A percentile compares a stretch with the other conserved stretches of the same genome.
phyloP scores from a whole-genome alignment of 2,113 vertebrate species.

The Cariama cristata region DNA sequence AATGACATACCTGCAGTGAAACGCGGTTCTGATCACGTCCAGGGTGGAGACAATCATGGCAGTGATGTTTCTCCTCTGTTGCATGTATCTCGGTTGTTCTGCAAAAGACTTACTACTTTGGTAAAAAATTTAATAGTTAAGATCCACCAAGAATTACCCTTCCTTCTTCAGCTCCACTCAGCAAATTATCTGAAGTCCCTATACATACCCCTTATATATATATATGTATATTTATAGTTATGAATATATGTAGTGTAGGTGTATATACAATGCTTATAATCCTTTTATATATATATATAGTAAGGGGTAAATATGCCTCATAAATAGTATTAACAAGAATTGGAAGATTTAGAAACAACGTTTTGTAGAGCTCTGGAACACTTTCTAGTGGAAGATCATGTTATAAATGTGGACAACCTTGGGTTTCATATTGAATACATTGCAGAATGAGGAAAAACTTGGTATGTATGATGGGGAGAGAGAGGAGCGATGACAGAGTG shows the following conservation, averaged over 20 bases:
- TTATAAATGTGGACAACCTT: neutral
- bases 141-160: neutral
- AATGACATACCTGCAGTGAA: neutral
- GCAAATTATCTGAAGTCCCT: neutral
- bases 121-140: neutral
- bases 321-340: neutral
- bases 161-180: neutral
- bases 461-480: neutral
- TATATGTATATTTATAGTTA: neutral
- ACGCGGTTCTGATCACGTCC: neutral
- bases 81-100: neutral
- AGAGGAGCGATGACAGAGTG: neutral
- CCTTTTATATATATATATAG: neutral
- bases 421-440: neutral
- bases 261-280: neutral
- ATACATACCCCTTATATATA: neutral
- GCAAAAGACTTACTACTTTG: neutral
- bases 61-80: neutral
- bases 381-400: neutral
- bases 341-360: neutral
- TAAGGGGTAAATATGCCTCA: neutral
- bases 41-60: neutral
- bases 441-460: neutral
- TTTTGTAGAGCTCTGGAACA: neutral
- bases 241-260: neutral